phyloP scores from a whole-genome alignment of 2,113 vertebrate genomes.

The Tragelaphus strepsiceros region DNA sequence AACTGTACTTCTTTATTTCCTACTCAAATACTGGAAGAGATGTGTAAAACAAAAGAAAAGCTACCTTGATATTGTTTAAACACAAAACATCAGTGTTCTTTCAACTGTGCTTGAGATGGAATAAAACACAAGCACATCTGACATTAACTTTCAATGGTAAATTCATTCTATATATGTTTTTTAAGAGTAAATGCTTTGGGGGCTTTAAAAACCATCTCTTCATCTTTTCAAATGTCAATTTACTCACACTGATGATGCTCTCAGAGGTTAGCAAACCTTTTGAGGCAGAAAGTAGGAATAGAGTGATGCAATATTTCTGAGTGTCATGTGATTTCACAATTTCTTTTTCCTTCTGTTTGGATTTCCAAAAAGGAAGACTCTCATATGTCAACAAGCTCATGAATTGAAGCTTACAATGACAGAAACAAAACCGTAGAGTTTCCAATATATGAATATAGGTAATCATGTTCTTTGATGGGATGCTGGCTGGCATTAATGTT shows the following conservation, averaged over 20 bases:
- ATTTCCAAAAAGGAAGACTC: constrained; percentile 67
- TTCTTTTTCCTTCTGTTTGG: constrained; percentile 79
- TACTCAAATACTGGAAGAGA: background rate
- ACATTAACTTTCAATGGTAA: background rate
- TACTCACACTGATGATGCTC: constrained; percentile 74
- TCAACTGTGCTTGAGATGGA: background rate
- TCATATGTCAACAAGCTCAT: constrained; percentile 58
- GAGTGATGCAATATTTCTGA: constrained; percentile 70
- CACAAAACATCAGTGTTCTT: background rate
- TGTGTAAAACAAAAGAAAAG: background rate
- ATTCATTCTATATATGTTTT: background rate
- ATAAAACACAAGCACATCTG: background rate
- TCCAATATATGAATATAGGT: constrained; percentile 49
- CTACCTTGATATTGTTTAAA: background rate
- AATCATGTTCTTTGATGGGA: constrained; percentile 63
- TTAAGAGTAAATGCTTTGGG: constrained; percentile 52
- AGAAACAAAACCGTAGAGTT: constrained; percentile 44
- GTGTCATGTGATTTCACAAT: constrained; percentile 79
- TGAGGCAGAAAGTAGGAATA: constrained; percentile 64
- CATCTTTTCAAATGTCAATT: constrained; percentile 71
- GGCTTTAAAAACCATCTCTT: constrained; percentile 30
- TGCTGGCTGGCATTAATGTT: constrained; percentile 43
- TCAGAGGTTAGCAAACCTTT: constrained; percentile 79
- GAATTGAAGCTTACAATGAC: constrained; percentile 56
- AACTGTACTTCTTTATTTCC: background rate